Evolutionary conservation across 2,888 invertebrate genomes (phyloP), one percentile per base, ranked within the genome.

Genomic region (Zaprionus bogoriensis): DNA sequence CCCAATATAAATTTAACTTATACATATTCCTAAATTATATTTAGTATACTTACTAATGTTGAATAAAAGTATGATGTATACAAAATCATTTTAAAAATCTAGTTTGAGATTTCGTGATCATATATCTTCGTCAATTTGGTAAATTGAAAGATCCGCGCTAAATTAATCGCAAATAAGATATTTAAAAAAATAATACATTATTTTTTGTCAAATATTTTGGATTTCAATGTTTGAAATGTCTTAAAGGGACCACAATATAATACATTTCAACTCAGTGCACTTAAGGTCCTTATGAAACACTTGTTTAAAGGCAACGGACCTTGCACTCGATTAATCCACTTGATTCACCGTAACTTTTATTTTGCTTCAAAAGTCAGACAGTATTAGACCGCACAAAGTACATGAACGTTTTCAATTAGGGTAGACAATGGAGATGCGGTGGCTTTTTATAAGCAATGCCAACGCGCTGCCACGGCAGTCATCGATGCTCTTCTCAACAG

Each of bases 351-450:
- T 36, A 14, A 7, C 32, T 36, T 17, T 17, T 36, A 10, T 52
- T 32, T 23, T 47, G 32, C 20, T 45, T 41, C 25, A 22, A 17
- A 54, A 58, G 59, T 60, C 67, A 57, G 44, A 68, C 60, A 80
- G 71, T 63, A 65, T 62, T 55, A 74, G 71, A 77, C 85, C 87
- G 87, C 79, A 87, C 87, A 73, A 80, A 78, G 87, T 85, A 87
- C 85, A 85, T 81, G 77, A 86, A 74, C 83, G 87, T 70, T 83
- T 87, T 83, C 85, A 87, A 88, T 87, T 88, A 87, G 88, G 88
- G 78, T 87, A 78, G 73, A 81, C 68, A 74, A 72, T 81, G 73
- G 88, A 80, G 85, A 83, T 78, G 81, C 87, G 86, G 77, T 71
- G 73, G 83, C 88, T 88, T 87, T 86, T 87, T 87, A 87, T 87